phyloP scores from a whole-genome alignment of 2,797 vertebrate species.

The Onychomys arenicola region DNA sequence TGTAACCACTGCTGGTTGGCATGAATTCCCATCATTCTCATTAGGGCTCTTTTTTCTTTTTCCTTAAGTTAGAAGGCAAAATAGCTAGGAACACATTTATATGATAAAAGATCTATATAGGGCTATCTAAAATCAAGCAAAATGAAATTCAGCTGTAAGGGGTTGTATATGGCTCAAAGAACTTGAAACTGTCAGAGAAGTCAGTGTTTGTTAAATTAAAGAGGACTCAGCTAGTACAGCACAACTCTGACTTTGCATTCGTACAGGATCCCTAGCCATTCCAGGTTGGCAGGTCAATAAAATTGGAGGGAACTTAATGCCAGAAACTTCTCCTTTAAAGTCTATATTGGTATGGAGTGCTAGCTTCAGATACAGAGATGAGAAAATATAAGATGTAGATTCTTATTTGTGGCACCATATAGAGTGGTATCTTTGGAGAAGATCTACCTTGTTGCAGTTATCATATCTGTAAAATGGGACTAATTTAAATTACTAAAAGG shows the following conservation, averaged over 20 bases:
- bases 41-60: slow-evolving; percentile 1
- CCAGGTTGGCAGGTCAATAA: slow-evolving; percentile 75
- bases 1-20: slow-evolving; percentile 78
- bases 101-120: slow-evolving; percentile 67
- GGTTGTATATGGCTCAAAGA: slow-evolving; percentile 14
- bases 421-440: slow-evolving; percentile 9
- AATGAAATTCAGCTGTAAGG: slow-evolving; percentile 53
- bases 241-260: slow-evolving; percentile 68
- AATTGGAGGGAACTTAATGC: slow-evolving; percentile 75
- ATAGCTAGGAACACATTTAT: slow-evolving; percentile 63
- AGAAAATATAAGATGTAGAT: slow-evolving; percentile 59
- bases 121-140: slow-evolving; percentile 36
- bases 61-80: neutral
- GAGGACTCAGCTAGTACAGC: slow-evolving; percentile 65
- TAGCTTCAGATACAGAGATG: slow-evolving; percentile 19
- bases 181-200: slow-evolving; percentile 60
- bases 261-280: slow-evolving; percentile 36
- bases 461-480: slow-evolving; percentile 70
- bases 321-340: slow-evolving; percentile 69
- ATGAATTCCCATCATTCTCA: slow-evolving; percentile 59
- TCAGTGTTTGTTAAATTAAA: slow-evolving; percentile 76
- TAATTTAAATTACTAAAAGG: slow-evolving; percentile 34
- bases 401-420: slow-evolving; percentile 44
- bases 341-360: slow-evolving; percentile 62
- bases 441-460: slow-evolving; percentile 61